Base-by-base conservation (phyloP, 2,888 invertebrate species). In the Chrysotoxum bicinctum region DNA sequence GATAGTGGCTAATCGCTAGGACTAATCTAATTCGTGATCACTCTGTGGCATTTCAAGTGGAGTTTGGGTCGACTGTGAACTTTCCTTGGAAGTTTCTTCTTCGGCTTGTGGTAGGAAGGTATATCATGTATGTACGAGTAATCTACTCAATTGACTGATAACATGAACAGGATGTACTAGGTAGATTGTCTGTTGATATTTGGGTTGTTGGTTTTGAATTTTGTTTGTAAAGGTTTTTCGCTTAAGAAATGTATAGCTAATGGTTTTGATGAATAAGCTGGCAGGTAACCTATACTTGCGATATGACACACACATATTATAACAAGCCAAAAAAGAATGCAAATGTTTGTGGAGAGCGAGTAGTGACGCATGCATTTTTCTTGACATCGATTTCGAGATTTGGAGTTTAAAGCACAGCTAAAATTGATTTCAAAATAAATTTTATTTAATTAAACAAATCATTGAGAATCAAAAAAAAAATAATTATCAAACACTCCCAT, bases 1-100 rank as follows among this genome's bases (percentile, higher is more conserved):
- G 73, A 66, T 54, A 50, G 56, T 48, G 48, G 60, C 52, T 60
- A 74, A 79, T 79, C 74, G 74, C 26, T 60, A 23, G 43, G 52
- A 58, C 50, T 45, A 45, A 74, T 79, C 74, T 68, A 26, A 54
- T 68, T 52, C 60, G 16, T 43, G 79, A 66, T 56, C 37, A 72
- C 32, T 77, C 12, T 40, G 58, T 54, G 74, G 64, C n/a, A 37
- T 19, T 26, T 48, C 21, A 56, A 64, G 48, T 72, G 48, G 48
- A 48, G 37, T 70, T 70, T 12, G 48, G 19, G 26, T 16, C 2
- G 19, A 19, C 7, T 48, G 43, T 72, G 26, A 56, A 56, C 14
- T 70, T n/a, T 54, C 30, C 30, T 50, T 14, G 14, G 30, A 69
- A 69, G 40, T 54, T 52, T 43, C 7, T 35, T 52, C 26, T 21